phyloP scores from a whole-genome alignment of 2,113 vertebrate species.

The Clarias macrocephalus region DNA sequence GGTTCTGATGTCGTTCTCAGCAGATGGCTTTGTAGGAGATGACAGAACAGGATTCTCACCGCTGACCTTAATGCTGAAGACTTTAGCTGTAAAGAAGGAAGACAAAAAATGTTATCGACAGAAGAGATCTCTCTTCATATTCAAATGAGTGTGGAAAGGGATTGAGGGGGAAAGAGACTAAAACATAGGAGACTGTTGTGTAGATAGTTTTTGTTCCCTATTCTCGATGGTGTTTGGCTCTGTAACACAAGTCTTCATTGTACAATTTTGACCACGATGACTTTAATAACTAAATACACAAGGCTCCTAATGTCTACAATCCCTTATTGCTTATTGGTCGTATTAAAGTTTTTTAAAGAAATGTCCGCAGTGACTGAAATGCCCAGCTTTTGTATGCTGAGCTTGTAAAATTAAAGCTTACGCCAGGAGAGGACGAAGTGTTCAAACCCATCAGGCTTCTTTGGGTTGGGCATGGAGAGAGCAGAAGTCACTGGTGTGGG shows the following conservation, averaged over 20 bases:
- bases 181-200: neutral
- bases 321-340: neutral
- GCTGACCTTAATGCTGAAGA: constrained; percentile 78
- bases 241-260: neutral
- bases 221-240: neutral
- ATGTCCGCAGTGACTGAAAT: neutral
- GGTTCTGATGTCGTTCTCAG: constrained; percentile 74
- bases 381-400: neutral
- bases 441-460: constrained; percentile 73
- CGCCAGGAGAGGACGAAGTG: constrained; percentile 84
- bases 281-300: neutral
- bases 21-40: constrained; percentile 66
- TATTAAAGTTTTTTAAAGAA: neutral
- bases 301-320: neutral
- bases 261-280: neutral
- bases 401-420: constrained; percentile 61
- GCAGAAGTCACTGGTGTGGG: constrained; percentile 79
- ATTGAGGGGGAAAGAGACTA: neutral
- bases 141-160: neutral
- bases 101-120: neutral
- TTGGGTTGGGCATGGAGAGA: constrained; percentile 74
- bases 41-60: constrained; percentile 72
- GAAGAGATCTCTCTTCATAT: neutral
- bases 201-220: neutral
- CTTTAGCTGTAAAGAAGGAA: constrained; percentile 76